phyloP scores from a whole-genome alignment of 2,113 vertebrate species.

The Phaethornis superciliosus region DNA sequence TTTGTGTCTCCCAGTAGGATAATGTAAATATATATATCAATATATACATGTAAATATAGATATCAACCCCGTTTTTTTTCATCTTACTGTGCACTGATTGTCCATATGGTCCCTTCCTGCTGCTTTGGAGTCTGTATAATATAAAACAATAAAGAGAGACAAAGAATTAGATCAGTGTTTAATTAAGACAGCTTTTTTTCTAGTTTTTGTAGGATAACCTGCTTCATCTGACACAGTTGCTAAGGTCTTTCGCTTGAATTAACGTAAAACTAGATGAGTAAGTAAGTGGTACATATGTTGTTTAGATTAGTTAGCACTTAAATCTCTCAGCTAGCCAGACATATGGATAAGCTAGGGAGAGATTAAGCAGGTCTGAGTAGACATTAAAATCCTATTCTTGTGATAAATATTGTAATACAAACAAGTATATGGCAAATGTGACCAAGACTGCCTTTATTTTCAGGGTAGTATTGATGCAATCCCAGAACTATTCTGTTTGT shows the following conservation, averaged over 20 bases:
- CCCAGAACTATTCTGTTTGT: not conserved
- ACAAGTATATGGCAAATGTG: not conserved
- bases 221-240: not conserved
- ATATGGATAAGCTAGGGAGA: conserved; percentile 21
- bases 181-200: conserved; percentile 1
- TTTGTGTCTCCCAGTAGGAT: not conserved
- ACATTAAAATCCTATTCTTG: conserved; percentile 35
- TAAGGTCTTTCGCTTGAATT: conserved; percentile 49
- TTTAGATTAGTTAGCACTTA: conserved; percentile 51
- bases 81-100: not conserved
- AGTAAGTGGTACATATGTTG: conserved; percentile 29
- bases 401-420: conserved; percentile 16
- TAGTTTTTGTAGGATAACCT: conserved; percentile 11
- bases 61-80: not conserved
- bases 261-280: conserved; percentile 42
- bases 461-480: not conserved
- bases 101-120: not conserved
- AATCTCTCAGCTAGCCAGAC: conserved; percentile 46
- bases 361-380: conserved; percentile 49
- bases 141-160: not conserved
- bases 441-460: not conserved
- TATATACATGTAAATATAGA: fast-evolving
- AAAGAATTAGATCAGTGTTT: not conserved
- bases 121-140: not conserved
- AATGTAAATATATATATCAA: not conserved